phyloP scores from a whole-genome alignment of 2,797 vertebrate species.

The Cuculus canorus region DNA sequence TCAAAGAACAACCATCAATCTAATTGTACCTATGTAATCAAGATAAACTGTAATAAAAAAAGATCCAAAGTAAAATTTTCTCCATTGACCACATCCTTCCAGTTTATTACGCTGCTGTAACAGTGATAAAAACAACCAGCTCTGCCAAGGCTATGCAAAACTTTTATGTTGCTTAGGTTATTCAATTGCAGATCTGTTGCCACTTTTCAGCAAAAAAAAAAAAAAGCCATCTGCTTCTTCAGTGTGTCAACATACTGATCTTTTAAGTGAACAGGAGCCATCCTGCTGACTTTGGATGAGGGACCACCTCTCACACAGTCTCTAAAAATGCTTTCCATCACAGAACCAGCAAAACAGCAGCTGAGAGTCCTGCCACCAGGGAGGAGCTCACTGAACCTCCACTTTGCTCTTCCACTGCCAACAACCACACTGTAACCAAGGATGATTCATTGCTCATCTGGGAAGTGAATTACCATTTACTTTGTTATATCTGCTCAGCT shows the following conservation, averaged over 20 bases:
- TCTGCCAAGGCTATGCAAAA: not conserved
- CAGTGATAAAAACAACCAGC: not conserved
- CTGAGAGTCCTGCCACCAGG: not conserved
- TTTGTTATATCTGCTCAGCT: not conserved
- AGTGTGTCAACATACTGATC: too few species aligned
- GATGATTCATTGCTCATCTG: not conserved
- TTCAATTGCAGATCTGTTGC: not conserved
- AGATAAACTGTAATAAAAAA: not conserved
- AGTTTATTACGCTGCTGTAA: not conserved
- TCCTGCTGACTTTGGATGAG: not conserved
- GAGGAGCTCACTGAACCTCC: not conserved
- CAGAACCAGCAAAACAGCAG: not conserved
- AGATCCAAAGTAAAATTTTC: not conserved
- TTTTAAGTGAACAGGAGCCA: not conserved
- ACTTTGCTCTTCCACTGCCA: not conserved
- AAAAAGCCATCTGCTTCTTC: not conserved
- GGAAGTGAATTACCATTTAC: not conserved
- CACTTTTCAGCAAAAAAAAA: not conserved
- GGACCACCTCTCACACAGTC: not conserved
- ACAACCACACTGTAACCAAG: too few species aligned
- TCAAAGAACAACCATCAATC: not conserved
- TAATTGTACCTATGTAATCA: not conserved
- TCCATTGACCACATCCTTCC: not conserved
- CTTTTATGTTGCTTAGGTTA: not conserved
- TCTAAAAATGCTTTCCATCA: not conserved